Evolutionary conservation across 2,113 vertebrate species (phyloP).

Genomic region (Grantiella picta): DNA sequence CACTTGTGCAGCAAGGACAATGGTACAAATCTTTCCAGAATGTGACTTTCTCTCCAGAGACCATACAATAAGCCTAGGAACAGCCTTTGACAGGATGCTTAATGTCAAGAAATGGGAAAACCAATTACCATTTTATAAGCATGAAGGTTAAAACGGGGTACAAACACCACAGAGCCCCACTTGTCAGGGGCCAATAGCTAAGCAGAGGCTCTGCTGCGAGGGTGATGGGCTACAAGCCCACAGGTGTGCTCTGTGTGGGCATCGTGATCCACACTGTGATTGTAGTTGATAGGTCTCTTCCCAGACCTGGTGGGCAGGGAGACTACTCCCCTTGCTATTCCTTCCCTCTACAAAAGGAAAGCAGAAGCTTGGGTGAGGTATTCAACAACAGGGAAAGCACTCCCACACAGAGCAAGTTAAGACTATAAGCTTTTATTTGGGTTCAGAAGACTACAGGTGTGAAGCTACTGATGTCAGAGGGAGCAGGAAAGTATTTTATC

Average conservation of each 20-base stretch:
- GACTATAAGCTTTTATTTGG: background rate
- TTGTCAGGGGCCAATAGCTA: background rate
- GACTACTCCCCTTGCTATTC: background rate
- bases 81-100: background rate
- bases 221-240: background rate
- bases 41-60: background rate
- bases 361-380: background rate
- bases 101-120: background rate
- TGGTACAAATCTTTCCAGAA: background rate
- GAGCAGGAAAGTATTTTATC: background rate
- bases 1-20: background rate
- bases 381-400: background rate
- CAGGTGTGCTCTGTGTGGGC: background rate
- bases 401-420: background rate
- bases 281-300: background rate
- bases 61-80: background rate
- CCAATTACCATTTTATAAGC: background rate
- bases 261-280: fast-evolving
- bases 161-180: background rate
- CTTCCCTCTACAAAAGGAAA: background rate
- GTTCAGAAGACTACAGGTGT: background rate
- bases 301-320: no score
- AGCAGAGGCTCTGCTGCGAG: background rate
- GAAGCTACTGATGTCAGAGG: background rate
- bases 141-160: background rate